A percentile compares a stretch with the other conserved stretches of the same genome.
phyloP scores from a whole-genome alignment of 2,888 invertebrate species.

The Hybos culiciformis region DNA sequence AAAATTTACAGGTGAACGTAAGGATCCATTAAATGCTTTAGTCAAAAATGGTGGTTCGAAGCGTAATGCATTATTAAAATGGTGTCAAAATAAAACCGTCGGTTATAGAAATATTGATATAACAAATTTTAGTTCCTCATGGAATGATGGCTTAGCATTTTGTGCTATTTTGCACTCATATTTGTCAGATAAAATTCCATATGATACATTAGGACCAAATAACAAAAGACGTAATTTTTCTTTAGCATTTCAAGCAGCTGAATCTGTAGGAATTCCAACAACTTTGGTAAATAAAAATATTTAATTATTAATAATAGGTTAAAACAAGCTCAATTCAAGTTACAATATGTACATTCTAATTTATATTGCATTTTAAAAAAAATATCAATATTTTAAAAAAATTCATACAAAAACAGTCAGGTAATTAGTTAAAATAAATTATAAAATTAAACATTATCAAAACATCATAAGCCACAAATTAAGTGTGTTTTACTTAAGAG shows the following conservation, averaged over 20 bases:
- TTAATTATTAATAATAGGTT: not conserved
- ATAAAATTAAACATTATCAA: too few relatives aligned
- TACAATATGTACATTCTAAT: too few relatives aligned
- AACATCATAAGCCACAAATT: too few relatives aligned
- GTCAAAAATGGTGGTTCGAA: conserved; percentile 92
- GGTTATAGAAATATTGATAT: conserved; percentile 87
- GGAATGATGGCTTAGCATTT: conserved; percentile 90
- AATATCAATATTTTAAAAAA: too few relatives aligned
- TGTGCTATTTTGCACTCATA: conserved; percentile 89
- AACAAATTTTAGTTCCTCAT: conserved; percentile 90
- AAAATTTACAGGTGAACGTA: conserved; percentile 54
- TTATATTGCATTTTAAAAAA: not conserved
- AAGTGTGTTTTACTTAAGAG: too few relatives aligned
- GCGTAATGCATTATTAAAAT: conserved; percentile 84
- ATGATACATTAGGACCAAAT: conserved; percentile 60
- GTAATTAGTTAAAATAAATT: too few relatives aligned
- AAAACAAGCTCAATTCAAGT: too few relatives aligned
- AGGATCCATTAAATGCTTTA: conserved; percentile 76
- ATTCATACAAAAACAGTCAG: too few relatives aligned
- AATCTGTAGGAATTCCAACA: conserved; percentile 79
- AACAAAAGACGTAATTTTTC: conserved; percentile 81
- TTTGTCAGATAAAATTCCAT: conserved; percentile 70
- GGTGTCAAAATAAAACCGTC: conserved; percentile 88
- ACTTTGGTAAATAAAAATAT: conserved; percentile 54
- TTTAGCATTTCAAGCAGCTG: conserved; percentile 82